A percentile compares a stretch with the other conserved stretches of the same genome.
Conservation (phyloP, 1,140 invertebrate genomes). For the Drosophila asahinai region DNA sequence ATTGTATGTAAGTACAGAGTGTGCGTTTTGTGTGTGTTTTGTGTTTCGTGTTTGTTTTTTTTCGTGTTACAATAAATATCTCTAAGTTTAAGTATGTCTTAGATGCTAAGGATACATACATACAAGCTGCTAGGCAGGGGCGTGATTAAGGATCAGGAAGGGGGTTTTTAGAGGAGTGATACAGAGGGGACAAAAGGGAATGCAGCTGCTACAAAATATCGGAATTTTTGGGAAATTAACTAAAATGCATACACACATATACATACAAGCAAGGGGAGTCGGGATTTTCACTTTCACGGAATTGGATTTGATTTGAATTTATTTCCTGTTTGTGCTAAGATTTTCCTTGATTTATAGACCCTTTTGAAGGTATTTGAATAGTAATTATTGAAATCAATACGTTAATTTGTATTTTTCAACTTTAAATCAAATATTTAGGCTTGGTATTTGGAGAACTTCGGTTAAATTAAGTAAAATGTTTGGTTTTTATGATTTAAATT, state of each 20-base stretch:
- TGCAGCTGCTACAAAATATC: constrained; percentile 59
- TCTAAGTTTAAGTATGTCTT: constrained; percentile 74
- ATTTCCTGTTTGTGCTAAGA: not conserved
- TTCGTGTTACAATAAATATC: constrained; percentile 75
- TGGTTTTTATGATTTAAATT: not conserved
- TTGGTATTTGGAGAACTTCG: too few species aligned
- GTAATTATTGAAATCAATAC: not conserved
- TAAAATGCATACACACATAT: constrained; percentile 60
- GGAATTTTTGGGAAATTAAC: constrained; percentile 48
- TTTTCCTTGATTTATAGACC: not conserved
- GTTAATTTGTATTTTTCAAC: not conserved
- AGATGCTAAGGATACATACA: constrained; percentile 70
- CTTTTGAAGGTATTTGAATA: not conserved
- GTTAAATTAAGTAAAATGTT: not conserved
- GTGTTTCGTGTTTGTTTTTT: constrained; percentile 29
- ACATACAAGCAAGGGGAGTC: constrained; percentile 30
- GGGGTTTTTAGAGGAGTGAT: not conserved
- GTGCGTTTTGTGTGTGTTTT: constrained; percentile 29
- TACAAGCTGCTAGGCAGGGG: constrained; percentile 72
- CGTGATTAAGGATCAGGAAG: not conserved
- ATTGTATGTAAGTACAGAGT: constrained; percentile 68
- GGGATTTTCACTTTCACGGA: not conserved
- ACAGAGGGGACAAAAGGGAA: not conserved
- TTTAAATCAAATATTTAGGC: not conserved
- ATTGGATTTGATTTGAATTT: not conserved